These are phyloP conservation scores for Antechinus stuartii DNA, from an alignment of 2,113 vertebrate genomes.

Conservation along the genomic window DNA sequence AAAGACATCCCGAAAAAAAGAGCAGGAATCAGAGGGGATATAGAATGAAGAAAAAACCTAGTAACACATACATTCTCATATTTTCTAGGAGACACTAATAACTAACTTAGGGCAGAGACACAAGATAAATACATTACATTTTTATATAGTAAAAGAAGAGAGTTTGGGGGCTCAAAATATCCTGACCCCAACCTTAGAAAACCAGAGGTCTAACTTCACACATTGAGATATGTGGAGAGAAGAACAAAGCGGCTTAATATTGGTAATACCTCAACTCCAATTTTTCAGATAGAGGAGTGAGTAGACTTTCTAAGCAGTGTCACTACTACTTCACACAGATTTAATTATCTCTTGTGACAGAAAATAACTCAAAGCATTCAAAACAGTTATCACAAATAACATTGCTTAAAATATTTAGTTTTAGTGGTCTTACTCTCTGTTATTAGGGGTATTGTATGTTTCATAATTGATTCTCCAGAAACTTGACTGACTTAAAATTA, in stretches of 20 bases:
- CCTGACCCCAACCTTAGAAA: not conserved
- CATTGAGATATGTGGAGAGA: not conserved
- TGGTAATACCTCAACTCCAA: too few species aligned
- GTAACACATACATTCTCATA: not conserved
- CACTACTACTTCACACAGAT: not conserved
- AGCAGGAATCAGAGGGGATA: not conserved
- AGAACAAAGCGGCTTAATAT: not conserved
- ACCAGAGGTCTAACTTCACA: not conserved
- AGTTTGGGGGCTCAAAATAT: not conserved
- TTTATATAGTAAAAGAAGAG: not conserved
- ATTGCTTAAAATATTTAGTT: not conserved
- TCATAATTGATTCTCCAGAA: not conserved
- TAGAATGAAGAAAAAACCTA: not conserved
- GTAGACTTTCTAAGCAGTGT: not conserved
- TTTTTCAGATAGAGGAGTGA: not conserved
- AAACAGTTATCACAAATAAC: not conserved
- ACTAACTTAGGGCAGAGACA: not conserved
- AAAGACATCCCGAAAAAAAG: not conserved
- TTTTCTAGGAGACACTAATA: not conserved
- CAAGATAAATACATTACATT: not conserved
- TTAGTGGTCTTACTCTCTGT: not conserved
- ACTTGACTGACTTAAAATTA: not conserved
- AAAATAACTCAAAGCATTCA: not conserved
- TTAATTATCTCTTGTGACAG: not conserved
- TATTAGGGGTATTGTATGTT: not conserved